Evolutionary conservation across 2,888 invertebrate genomes (phyloP), one percentile per base, ranked within the genome.

Genomic region (Ommatoiulus sabulosus): DNA sequence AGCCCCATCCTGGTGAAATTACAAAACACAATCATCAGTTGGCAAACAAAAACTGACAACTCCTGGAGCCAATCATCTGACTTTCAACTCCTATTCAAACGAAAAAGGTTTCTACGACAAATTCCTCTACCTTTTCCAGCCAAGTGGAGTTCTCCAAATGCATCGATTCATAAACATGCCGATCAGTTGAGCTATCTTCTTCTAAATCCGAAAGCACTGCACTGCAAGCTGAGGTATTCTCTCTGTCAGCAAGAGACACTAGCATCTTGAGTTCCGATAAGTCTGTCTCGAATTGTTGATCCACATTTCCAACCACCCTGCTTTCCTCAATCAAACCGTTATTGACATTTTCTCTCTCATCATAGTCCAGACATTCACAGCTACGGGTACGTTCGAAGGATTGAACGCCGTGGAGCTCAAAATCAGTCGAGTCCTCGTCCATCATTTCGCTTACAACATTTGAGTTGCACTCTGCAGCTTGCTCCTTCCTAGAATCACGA

Each of bases 381-480:
- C 80, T 80, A n/a, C 57, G 89, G 20, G 87, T 43, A 35, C 87
- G 86, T 57, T 88, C 86, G 44, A 86, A 63, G 15, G 72, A 63
- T 44, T 35, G 57, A 5, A 63, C 5, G 20, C 20, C 20, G 17
- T 43, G 43, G 85, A 12, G 43, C 17, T 17, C 44, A 6, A 43
- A 35, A 12, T 24, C 44, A 15, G 7, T 3, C 6, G 43, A 35
- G 44, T 44, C 85, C 43, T 43, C 85, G 15, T 44, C 20, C 84
- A 35, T 84, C 84, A 8, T 4, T 20, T 84, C 84, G 43, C 84
- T 84, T 12, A 43, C 0, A 20, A 35, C 15, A 20, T 17, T 84
- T 10, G 52, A 15, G 15, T 52, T 17, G 0, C 12, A 46, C 35
- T 80, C 20, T 7, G 17, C 15, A 8, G 10, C 84, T 12, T 8